Evolutionary conservation across 2,113 vertebrate genomes (phyloP).

Genomic region (Xiphias gladius): DNA sequence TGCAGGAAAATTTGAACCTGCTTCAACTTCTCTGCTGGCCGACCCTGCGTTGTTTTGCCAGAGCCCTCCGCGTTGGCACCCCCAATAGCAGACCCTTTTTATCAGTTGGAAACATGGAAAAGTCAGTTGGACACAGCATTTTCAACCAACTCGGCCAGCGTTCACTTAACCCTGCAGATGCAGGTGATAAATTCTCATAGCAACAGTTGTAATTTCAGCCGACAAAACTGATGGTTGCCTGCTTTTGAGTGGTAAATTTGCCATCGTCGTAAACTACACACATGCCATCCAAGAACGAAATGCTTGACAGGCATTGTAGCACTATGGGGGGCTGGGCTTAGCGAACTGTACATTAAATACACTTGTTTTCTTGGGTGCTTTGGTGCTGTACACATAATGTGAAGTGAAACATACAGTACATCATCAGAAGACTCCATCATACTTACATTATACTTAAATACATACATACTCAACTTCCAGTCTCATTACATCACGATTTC

Average conservation of each 20-base stretch:
- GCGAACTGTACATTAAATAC: background rate
- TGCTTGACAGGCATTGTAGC: background rate
- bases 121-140: background rate
- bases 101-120: background rate
- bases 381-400: background rate
- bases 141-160: no score
- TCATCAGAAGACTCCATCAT: background rate
- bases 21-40: background rate
- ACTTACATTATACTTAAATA: background rate
- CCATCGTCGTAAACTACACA: background rate
- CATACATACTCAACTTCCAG: background rate
- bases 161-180: background rate
- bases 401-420: background rate
- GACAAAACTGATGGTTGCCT: background rate
- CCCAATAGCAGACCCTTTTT: background rate
- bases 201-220: background rate
- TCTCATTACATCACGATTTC: background rate
- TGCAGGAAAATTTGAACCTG: background rate
- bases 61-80: background rate
- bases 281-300: background rate
- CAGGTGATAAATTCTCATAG: background rate
- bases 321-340: background rate
- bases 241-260: background rate
- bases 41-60: no score
- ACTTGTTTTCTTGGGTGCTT: background rate